Conservation (phyloP, 2,797 vertebrate species). For the Tinamus major region DNA sequence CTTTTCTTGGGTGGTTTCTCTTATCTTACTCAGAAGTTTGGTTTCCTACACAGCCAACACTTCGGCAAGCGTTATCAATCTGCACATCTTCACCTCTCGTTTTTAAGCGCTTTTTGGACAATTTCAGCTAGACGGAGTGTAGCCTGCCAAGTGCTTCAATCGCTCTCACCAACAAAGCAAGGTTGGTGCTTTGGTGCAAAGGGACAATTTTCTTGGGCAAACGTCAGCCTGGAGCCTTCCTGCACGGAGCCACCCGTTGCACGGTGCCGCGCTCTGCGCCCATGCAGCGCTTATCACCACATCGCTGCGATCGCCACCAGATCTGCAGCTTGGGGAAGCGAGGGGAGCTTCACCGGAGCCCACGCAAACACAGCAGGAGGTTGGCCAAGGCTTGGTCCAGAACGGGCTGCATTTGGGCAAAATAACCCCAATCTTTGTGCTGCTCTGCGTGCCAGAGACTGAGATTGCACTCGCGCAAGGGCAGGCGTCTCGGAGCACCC, state of each 20-base stretch:
- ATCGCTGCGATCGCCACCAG: not conserved
- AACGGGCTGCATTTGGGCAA: not conserved
- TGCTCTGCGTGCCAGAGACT: not conserved
- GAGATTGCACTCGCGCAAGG: not conserved
- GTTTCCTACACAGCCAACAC: constrained; percentile 19
- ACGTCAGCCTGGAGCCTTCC: not conserved
- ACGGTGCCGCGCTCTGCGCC: not conserved
- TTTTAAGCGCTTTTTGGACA: not conserved
- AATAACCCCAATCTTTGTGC: not conserved
- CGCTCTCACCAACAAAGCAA: not conserved
- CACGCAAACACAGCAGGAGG: not conserved
- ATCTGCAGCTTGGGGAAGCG: not conserved
- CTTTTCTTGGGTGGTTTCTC: not conserved
- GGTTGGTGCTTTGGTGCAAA: no score
- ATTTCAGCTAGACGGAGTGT: not conserved
- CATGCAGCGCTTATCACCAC: not conserved
- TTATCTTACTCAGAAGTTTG: accelerated
- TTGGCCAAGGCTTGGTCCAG: not conserved
- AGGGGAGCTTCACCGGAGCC: not conserved
- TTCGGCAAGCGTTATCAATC: not conserved
- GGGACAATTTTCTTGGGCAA: not conserved
- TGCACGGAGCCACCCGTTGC: not conserved
- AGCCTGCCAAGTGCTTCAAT: not conserved
- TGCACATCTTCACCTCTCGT: not conserved
- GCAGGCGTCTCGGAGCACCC: not conserved